Evolutionary conservation across 1,140 invertebrate genomes (phyloP), one percentile per base, ranked within the genome.

Genomic region (Saxidomus purpurata): DNA sequence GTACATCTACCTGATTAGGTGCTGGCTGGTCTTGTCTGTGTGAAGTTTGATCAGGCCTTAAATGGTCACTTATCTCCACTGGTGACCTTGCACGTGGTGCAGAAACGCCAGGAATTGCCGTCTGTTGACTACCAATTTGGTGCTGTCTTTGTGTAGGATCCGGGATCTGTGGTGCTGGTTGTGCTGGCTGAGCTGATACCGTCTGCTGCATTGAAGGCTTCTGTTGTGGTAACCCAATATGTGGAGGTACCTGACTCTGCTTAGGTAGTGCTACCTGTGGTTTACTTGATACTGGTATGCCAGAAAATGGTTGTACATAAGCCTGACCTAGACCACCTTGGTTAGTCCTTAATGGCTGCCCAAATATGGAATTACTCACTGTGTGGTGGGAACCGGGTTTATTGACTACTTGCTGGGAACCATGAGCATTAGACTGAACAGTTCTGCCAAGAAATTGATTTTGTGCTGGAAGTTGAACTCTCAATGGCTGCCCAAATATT

Each of bases 401-500:
- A 63, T 8, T 3, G 8, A 25, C 25, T 11, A 3, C 8, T 9
- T 63, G 59, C 59, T 63, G 59, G 59, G 25, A 63, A 63, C n/a
- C n/a, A 28, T 0, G 22, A 25, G 4, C n/a, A 59, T 19, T 22
- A 22, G 15, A 19, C 8, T n/a, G 4, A 22, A 63, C 59, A 63
- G 59, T 8, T 4, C 43, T 43, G 15, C 4, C 25, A 28, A 25
- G 59, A 19, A 55, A 22, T 55, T 55, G 52, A 59, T 19, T 59
- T 17, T 59, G 15, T 63, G 59, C 6, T n/a, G 25, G 19, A 63
- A n/a, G n/a, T 63, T 25, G 59, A 9, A 3, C 25, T 67, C 11
- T 11, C 9, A 19, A 8, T 71, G 67, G 67, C 34, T 71, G 67
- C 17, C 67, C 67, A 71, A 71, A 71, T 38, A 71, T 38, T 71